phyloP scores from a whole-genome alignment of 1,140 invertebrate species.

The Pseudachorutes palmiensis region DNA sequence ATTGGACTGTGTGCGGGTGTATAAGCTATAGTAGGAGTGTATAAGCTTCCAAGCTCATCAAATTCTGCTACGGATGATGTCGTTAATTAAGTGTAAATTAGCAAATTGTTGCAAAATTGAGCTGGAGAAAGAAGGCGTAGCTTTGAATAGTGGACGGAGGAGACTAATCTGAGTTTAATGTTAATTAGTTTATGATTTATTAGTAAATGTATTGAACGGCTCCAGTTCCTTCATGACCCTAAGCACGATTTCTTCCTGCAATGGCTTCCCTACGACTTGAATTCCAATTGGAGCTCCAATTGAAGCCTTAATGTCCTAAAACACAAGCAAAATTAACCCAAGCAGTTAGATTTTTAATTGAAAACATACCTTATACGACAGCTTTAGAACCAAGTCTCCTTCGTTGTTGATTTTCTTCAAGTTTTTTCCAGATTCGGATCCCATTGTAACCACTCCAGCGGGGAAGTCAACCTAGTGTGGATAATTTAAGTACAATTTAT shows the following conservation, averaged over 20 bases:
- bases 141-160: no score
- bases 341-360: no score
- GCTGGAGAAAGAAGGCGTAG: no score
- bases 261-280: conserved; percentile 42
- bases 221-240: conserved; percentile 39
- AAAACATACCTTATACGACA: conserved; percentile 20
- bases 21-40: no score
- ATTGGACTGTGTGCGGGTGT: no score
- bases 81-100: no score
- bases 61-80: no score
- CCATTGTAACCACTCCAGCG: conserved; percentile 41
- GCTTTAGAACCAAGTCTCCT: conserved; percentile 10
- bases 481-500: neutral
- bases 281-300: conserved; percentile 42
- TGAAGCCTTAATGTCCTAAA: conserved; percentile 18
- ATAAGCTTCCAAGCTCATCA: no score
- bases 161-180: no score
- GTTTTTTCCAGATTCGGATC: conserved; percentile 40
- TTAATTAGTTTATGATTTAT: neutral
- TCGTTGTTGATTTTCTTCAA: conserved; percentile 18
- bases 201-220: neutral
- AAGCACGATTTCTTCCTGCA: conserved; percentile 41
- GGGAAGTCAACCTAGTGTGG: conserved; percentile 39
- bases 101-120: no score
- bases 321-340: no score